Percentiles rank a stretch among this genome's conserved stretches.
Conservation (phyloP, 2,888 invertebrate genomes). For the Anaspis maculata region DNA sequence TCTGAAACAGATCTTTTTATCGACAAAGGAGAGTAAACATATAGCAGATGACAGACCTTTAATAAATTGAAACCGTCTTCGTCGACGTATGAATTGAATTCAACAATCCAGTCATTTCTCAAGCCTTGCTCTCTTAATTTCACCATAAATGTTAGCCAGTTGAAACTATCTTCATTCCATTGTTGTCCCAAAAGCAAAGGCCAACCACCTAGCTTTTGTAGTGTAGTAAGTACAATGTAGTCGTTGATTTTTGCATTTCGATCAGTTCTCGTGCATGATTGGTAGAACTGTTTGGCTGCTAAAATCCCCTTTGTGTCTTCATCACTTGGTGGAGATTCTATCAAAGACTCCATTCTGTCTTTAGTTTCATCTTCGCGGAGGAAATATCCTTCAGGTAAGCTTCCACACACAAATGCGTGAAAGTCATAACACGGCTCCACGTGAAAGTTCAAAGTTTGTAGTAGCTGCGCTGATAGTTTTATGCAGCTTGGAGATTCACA, state of each 20-base stretch:
- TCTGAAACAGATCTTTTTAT: too few species aligned
- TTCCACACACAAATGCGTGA: conserved; percentile 64
- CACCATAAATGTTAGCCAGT: conserved; percentile 9
- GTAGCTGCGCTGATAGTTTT: conserved; percentile 59
- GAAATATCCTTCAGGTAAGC: conserved; percentile 57
- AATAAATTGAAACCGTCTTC: conserved; percentile 7
- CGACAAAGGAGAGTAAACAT: too few species aligned
- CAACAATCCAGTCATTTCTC: conserved; percentile 10
- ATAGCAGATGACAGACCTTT: conserved; percentile 4
- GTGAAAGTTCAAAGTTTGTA: conserved; percentile 54
- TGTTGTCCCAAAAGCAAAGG: conserved; percentile 8
- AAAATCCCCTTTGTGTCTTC: conserved; percentile 22
- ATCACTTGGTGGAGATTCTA: too few species aligned
- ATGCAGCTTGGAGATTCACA: conserved; percentile 58
- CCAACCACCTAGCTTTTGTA: conserved; percentile 11
- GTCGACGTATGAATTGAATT: conserved; percentile 6
- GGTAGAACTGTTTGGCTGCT: too few species aligned
- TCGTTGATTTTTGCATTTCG: too few species aligned
- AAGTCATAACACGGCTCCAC: conserved; percentile 71
- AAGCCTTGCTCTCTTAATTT: conserved; percentile 6
- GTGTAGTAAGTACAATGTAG: too few species aligned
- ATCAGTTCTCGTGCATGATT: too few species aligned
- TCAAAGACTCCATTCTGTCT: too few species aligned
- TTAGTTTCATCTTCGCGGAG: too few species aligned
- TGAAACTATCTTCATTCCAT: conserved; percentile 8